Evolutionary conservation across 2,113 vertebrate genomes (phyloP).

Genomic region (Ursus arctos): DNA sequence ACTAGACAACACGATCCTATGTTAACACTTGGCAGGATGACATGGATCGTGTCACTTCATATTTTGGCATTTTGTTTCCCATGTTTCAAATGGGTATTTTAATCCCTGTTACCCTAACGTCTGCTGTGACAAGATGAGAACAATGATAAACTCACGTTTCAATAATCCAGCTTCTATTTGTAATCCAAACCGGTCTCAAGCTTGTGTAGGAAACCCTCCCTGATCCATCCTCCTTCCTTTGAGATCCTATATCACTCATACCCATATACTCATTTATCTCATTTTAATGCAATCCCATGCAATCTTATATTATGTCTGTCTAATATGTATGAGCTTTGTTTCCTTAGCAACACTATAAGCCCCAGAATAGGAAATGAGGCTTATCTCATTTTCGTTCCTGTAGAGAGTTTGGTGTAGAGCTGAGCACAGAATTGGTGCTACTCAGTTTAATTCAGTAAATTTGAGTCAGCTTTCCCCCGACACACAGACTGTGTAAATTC

Average conservation of each 20-base stretch:
- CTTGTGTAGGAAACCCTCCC: background rate
- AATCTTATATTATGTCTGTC: conserved; percentile 59
- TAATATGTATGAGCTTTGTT: conserved; percentile 66
- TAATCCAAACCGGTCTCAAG: background rate
- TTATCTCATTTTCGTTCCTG: conserved; percentile 52
- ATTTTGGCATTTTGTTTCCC: background rate
- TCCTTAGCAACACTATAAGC: conserved; percentile 71
- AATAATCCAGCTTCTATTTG: background rate
- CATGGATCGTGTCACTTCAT: background rate
- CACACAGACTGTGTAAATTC: background rate
- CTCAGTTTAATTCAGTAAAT: conserved; percentile 29
- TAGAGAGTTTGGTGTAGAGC: conserved; percentile 22
- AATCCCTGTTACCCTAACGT: background rate
- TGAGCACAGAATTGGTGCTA: background rate
- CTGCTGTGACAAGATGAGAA: background rate
- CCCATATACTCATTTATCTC: background rate
- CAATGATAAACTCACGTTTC: background rate
- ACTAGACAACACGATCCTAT: background rate
- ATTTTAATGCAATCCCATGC: conserved; percentile 49
- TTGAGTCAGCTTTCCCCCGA: background rate
- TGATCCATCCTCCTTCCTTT: background rate
- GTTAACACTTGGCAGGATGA: background rate
- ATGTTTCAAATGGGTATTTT: background rate
- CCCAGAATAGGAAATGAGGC: conserved; percentile 59
- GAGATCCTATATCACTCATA: background rate